Conservation (phyloP, 1,140 invertebrate species). For the Zaprionus ornatus region DNA sequence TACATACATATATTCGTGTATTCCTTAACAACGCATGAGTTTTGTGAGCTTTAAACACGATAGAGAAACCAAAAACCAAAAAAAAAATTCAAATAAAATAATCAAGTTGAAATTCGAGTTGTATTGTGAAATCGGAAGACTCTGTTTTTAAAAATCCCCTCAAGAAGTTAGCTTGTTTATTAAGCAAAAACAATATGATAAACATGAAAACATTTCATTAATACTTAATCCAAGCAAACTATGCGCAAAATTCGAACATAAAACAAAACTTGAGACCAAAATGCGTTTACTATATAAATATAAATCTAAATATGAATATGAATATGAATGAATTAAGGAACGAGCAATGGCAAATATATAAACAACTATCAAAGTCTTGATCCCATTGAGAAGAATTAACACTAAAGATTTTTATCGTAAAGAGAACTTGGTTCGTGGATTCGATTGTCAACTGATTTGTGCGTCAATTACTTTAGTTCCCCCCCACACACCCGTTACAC, state of each 20-base stretch:
- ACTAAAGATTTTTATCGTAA: background rate
- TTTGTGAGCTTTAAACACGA: slow-evolving; percentile 52
- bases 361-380: background rate
- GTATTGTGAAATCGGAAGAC: slow-evolving; percentile 69
- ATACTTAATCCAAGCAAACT: slow-evolving; percentile 39
- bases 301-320: slow-evolving; percentile 6
- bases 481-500: slow-evolving; percentile 1
- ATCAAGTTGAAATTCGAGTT: slow-evolving; percentile 59
- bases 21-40: slow-evolving; percentile 47
- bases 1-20: slow-evolving; percentile 18
- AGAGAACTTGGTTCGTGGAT: slow-evolving; percentile 6
- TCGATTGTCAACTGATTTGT: slow-evolving; percentile 33
- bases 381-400: background rate
- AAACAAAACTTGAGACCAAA: slow-evolving; percentile 77
- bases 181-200: slow-evolving; percentile 29
- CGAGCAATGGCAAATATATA: background rate
- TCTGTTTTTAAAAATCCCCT: slow-evolving; percentile 39
- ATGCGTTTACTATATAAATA: slow-evolving; percentile 64
- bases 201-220: slow-evolving; percentile 34
- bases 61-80: background rate
- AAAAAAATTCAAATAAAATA: slow-evolving; percentile 29
- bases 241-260: slow-evolving; percentile 46
- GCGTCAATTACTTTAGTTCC: slow-evolving; percentile 40
- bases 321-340: background rate
- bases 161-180: slow-evolving; percentile 56